A percentile compares a stretch with the other conserved stretches of the same genome.
These are phyloP conservation scores for Leucoraja erinaceus DNA, from an alignment of 2,113 vertebrate species.

Conservation along the genomic window DNA sequence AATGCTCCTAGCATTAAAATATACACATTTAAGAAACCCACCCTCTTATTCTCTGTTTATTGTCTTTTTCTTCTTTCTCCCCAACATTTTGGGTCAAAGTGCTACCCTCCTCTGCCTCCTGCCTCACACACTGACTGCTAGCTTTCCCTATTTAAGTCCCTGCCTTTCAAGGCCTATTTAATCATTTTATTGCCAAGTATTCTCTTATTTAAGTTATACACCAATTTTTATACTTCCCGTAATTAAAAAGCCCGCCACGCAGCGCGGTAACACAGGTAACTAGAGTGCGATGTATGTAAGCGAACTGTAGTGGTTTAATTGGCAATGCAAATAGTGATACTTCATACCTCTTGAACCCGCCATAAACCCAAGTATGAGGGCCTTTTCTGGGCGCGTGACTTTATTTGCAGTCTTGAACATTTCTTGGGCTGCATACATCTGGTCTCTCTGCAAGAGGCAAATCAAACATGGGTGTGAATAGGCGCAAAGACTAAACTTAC, in stretches of 20 bases:
- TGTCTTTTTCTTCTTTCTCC: too few relatives aligned
- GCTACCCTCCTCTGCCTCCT: too few relatives aligned
- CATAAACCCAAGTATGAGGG: slow-evolving; percentile 97
- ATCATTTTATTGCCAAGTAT: background rate
- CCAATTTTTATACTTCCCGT: background rate
- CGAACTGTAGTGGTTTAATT: background rate
- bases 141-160: too few relatives aligned
- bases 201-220: background rate
- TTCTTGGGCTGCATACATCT: slow-evolving; percentile 94
- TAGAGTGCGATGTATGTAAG: background rate
- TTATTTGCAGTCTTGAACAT: slow-evolving; percentile 99
- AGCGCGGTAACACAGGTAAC: background rate
- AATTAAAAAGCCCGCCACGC: background rate
- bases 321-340: background rate
- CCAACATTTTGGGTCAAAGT: too few relatives aligned
- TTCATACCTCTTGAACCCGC: slow-evolving; percentile 85
- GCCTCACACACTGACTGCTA: too few relatives aligned
- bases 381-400: slow-evolving; percentile 92
- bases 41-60: too few relatives aligned
- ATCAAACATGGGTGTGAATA: slow-evolving; percentile 19
- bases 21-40: too few relatives aligned
- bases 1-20: too few relatives aligned
- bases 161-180: background rate
- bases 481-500: background rate
- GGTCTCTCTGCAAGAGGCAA: slow-evolving; percentile 70